Base-by-base conservation (phyloP, 2,797 vertebrate species). In the Onychomys torridus region DNA sequence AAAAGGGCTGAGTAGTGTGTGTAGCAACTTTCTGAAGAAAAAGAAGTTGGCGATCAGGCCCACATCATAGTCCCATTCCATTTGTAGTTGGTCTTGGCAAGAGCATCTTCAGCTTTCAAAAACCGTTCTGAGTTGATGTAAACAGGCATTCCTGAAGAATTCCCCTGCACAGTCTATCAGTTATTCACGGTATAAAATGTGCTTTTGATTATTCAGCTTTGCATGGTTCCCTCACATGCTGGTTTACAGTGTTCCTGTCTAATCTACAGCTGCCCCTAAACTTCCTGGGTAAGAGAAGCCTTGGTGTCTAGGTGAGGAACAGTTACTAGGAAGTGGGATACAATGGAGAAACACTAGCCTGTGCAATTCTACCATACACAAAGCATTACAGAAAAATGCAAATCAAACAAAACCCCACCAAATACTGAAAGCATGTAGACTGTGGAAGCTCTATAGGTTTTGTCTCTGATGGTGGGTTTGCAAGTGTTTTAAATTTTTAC, bases 401-500 rank as follows among this genome's bases (percentile, higher is more conserved):
- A 37, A 84, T 94, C 55, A 90, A 61, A 23, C 40, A 67, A 49
- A 23, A 23, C 3, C 32, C 11, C 40, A 67, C 21, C 23, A 63
- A n/a, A 91, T 34, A n/a, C 34, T 59, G 37, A 76, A 94, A 84
- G 34, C 49, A 6, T 25, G 7, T 84, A 4, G 32, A 32, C 37
- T 43, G 46, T 25, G 12, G 32, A 40, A 40, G 57, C 17, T 43
- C 67, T 76, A 40, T 17, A 55, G 37, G 69, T 63, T 89, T 87
- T 63, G 40, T 90, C 32, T 93, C 81, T 87, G 27, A 10, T 92
- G 5, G 29, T 82, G 57, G 13, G 25, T 67, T 94, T 91, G 5
- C n/a, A 90, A 86, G 6, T 27, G 11, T n/a, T 69, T 96, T 85
- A 61, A 69, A 79, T n/a, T 94, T 94, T 96, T 79, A 71, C 65